Conservation (phyloP, 2,797 vertebrate species). For the Linurgus olivaceus region DNA sequence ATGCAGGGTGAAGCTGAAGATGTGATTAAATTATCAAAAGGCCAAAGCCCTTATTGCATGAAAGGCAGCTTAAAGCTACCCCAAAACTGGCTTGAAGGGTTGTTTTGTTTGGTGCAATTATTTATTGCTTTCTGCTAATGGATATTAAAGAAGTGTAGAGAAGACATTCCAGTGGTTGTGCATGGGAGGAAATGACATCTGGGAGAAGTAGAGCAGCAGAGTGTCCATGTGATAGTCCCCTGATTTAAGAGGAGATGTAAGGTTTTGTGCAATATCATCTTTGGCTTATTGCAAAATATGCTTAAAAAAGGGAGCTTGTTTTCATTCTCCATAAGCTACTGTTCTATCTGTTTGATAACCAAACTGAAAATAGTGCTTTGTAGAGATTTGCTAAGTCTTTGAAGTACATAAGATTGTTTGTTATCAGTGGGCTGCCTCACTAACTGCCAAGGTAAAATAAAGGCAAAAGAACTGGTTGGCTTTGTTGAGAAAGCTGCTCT, state of each 20-base stretch:
- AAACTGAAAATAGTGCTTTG: not conserved
- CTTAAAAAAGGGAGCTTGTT: not conserved
- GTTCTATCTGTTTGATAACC: not conserved
- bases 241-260: not conserved
- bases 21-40: constrained; percentile 24
- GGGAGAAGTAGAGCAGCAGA: not conserved
- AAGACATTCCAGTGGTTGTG: not conserved
- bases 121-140: not conserved
- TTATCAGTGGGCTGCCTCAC: not conserved
- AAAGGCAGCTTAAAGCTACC: constrained; percentile 16
- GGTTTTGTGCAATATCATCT: not conserved
- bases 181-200: not conserved
- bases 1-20: not conserved
- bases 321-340: not conserved
- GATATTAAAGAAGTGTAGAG: not conserved
- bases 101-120: not conserved
- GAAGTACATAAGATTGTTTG: not conserved
- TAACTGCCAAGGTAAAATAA: not conserved
- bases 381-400: not conserved
- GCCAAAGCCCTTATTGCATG: not conserved
- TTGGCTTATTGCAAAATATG: not conserved
- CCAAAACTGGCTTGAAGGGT: not conserved
- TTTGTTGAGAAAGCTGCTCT: not conserved
- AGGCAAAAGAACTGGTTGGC: not conserved
- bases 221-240: not conserved